Evolutionary conservation across 1,140 invertebrate species (phyloP), one percentile per base, ranked within the genome.

Genomic region (Anadara kagoshimensis): DNA sequence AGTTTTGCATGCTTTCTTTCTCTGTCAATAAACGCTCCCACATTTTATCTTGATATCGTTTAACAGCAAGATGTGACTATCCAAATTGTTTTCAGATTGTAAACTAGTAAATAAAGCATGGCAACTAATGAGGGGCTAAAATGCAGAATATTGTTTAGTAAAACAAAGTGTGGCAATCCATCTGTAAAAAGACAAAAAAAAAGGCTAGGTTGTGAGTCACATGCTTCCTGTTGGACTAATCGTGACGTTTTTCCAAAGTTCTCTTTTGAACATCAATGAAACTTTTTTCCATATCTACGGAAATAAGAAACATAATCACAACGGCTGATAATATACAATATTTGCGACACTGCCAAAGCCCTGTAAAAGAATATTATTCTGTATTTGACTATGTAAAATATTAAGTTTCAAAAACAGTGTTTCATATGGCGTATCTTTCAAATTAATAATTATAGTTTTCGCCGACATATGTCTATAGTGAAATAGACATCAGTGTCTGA

Each of bases 261-360:
- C 20, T 61, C 43, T 61, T 36, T 61, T 20, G 43, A 61, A 44
- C 12, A 22, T 62, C 41, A 62, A 62, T 47, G 45, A 47, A 62
- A 3, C 5, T 62, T 18, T 62, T 62, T 62, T 62, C 59, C 4
- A 26, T 47, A 62, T 44, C 59, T 43, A 24, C 12, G n/a, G 24
- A 62, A 62, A 62, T 62, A 62, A 16, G 59, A 62, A 5, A 61
- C 44, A 47, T 16, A 62, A 47, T 62, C 59, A 62, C 59, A 62
- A 4, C 59, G 43, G 24, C 59, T 62, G n/a, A 24, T 47, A 47
- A 62, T 62, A 43, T 12, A 62, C 11, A 62, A 22, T 26, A 11
- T 22, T 12, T 14, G 24, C 3, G 45, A 62, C 12, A 47, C 10
- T 22, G 1, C 3, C n/a, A 47, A 45, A 26, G 12, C 22, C 44